phyloP scores from a whole-genome alignment of 2,797 vertebrate genomes.

The Chiloscyllium punctatum region DNA sequence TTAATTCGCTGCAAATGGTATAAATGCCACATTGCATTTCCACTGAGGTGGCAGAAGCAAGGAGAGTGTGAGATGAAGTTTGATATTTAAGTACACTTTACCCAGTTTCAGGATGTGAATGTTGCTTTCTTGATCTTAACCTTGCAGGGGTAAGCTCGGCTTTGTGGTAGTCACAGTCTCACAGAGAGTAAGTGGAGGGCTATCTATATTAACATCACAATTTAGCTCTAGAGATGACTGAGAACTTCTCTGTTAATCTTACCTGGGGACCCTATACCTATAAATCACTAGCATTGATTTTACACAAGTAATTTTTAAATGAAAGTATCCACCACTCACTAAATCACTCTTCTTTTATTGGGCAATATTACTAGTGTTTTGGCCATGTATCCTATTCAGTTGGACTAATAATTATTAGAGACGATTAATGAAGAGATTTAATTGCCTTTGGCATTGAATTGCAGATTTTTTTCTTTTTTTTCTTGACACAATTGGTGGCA shows the following conservation, averaged over 20 bases:
- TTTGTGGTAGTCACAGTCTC: not conserved
- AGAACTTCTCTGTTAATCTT: not conserved
- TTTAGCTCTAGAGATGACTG: not conserved
- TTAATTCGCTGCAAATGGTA: slow-evolving; percentile 19
- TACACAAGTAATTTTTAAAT: not conserved
- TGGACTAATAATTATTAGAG: too few species aligned
- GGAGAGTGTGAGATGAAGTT: not conserved
- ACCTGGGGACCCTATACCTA: not conserved
- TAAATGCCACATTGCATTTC: slow-evolving; percentile 30
- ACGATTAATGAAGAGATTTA: too few species aligned
- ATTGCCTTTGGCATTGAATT: too few species aligned
- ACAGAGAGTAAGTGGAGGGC: not conserved
- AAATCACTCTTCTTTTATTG: not conserved
- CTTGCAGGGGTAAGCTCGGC: not conserved
- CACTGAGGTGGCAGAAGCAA: slow-evolving; percentile 4
- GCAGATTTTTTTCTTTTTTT: too few species aligned
- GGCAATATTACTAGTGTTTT: not conserved
- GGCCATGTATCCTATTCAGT: not conserved
- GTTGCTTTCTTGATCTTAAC: not conserved
- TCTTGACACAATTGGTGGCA: too few species aligned
- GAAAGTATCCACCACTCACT: not conserved
- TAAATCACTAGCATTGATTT: not conserved
- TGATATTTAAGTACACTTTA: not conserved
- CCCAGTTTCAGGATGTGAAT: not conserved
- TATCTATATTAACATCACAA: not conserved